phyloP scores from a whole-genome alignment of 2,888 invertebrate genomes.

The Argynnis bischoffii region DNA sequence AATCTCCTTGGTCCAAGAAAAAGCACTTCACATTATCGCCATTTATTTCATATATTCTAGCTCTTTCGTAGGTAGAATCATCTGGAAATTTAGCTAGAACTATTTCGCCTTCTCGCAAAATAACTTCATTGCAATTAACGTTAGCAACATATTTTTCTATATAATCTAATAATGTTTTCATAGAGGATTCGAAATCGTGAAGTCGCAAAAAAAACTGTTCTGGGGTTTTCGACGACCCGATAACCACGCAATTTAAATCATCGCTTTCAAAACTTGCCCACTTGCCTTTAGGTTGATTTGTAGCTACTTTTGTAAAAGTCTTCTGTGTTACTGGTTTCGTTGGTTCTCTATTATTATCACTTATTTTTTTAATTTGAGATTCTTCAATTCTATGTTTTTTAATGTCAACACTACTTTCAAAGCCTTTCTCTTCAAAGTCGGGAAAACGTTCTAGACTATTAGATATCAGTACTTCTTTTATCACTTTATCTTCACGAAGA shows the following conservation, averaged over 20 bases:
- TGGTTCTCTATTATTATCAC: neutral
- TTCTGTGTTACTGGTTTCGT: neutral
- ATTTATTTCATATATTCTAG: conserved; percentile 63
- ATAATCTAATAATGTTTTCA: conserved; percentile 62
- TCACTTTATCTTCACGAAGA: too few relatives aligned
- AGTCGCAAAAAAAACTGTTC: conserved; percentile 76
- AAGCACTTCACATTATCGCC: conserved; percentile 78
- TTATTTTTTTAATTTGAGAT: conserved; percentile 28
- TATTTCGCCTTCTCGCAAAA: conserved; percentile 63
- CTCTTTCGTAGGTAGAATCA: conserved; percentile 68
- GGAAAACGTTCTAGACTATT: too few relatives aligned
- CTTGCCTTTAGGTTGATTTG: conserved; percentile 44
- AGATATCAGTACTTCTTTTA: too few relatives aligned
- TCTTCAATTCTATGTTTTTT: too few relatives aligned
- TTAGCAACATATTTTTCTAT: conserved; percentile 61
- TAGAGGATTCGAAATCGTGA: conserved; percentile 69
- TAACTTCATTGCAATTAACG: conserved; percentile 45
- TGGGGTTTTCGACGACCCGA: conserved; percentile 70
- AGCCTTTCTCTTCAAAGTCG: too few relatives aligned
- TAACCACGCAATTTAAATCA: conserved; percentile 64
- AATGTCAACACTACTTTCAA: too few relatives aligned
- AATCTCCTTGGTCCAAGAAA: conserved; percentile 85
- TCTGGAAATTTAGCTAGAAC: conserved; percentile 78
- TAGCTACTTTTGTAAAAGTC: conserved; percentile 7
- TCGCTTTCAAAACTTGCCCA: conserved; percentile 79